phyloP scores from a whole-genome alignment of 2,113 vertebrate genomes.

The Delphinus delphis region DNA sequence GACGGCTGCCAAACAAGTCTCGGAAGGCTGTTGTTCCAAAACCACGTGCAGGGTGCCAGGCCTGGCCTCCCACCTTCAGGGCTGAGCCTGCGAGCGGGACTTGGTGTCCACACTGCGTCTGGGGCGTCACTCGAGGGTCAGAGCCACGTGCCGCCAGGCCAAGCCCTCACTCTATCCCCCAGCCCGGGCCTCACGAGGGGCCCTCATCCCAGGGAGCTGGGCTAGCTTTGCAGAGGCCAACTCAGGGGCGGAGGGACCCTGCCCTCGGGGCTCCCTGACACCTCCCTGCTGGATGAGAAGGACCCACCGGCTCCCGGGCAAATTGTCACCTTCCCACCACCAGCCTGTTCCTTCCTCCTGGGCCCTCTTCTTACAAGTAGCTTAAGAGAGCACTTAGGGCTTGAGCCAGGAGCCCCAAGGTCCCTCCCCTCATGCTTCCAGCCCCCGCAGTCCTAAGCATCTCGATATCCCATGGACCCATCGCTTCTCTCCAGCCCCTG shows the following conservation, averaged over 20 bases:
- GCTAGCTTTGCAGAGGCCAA: not conserved
- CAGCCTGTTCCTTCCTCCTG: not conserved
- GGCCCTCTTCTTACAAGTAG: not conserved
- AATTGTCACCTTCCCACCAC: not conserved
- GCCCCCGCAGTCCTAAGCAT: accelerated
- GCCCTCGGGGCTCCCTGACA: not conserved
- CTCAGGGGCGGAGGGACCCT: too few relatives aligned
- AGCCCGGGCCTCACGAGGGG: not conserved
- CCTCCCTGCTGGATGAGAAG: not conserved
- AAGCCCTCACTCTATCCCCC: too few relatives aligned
- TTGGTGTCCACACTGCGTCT: not conserved
- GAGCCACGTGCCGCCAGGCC: not conserved
- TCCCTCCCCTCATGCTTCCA: not conserved
- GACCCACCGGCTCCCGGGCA: not conserved
- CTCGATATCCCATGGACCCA: accelerated
- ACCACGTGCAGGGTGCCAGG: not conserved
- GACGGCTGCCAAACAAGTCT: slow-evolving; percentile 75
- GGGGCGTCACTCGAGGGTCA: not conserved
- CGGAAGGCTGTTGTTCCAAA: slow-evolving; percentile 72
- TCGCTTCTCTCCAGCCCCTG: not conserved
- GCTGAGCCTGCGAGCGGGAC: not conserved
- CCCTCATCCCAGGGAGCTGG: too few relatives aligned
- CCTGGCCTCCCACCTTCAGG: not conserved
- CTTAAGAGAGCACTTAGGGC: not conserved
- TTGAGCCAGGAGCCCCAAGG: not conserved